phyloP scores from a whole-genome alignment of 2,888 invertebrate species.

The Peribatodes rhomboidaria region DNA sequence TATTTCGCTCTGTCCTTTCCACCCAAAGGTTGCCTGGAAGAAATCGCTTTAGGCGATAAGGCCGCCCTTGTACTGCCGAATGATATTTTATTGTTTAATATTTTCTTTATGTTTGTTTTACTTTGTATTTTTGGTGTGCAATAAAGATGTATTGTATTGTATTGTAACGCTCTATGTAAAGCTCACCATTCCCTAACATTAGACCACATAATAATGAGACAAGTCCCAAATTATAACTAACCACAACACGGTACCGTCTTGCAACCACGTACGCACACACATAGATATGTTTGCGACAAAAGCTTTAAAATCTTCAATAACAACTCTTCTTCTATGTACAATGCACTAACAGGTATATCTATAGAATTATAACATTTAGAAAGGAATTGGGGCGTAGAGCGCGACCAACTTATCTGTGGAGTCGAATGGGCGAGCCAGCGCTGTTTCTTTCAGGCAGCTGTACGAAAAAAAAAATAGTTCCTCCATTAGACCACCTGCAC shows the following conservation, averaged over 20 bases:
- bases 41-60: too few species aligned
- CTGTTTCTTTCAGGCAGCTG: too few species aligned
- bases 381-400: slow-evolving; percentile 68
- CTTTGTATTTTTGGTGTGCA: too few species aligned
- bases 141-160: too few species aligned
- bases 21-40: too few species aligned
- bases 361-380: slow-evolving; percentile 64
- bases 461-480: too few species aligned
- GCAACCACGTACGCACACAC: slow-evolving; percentile 67
- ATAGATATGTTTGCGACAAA: slow-evolving; percentile 85
- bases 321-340: slow-evolving; percentile 66
- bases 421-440: background rate
- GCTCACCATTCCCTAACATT: slow-evolving; percentile 40
- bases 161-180: too few species aligned
- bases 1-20: too few species aligned
- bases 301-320: slow-evolving; percentile 74
- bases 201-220: slow-evolving; percentile 28
- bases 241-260: slow-evolving; percentile 50
- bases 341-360: slow-evolving; percentile 62
- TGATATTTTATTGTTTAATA: too few species aligned
- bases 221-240: slow-evolving; percentile 41
- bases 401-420: background rate
- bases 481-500: background rate
- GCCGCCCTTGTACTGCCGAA: too few species aligned
- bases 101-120: too few species aligned